Evolutionary conservation across 1,140 invertebrate species (phyloP).

Genomic region (Stenopsyche tienmushanensis): DNA sequence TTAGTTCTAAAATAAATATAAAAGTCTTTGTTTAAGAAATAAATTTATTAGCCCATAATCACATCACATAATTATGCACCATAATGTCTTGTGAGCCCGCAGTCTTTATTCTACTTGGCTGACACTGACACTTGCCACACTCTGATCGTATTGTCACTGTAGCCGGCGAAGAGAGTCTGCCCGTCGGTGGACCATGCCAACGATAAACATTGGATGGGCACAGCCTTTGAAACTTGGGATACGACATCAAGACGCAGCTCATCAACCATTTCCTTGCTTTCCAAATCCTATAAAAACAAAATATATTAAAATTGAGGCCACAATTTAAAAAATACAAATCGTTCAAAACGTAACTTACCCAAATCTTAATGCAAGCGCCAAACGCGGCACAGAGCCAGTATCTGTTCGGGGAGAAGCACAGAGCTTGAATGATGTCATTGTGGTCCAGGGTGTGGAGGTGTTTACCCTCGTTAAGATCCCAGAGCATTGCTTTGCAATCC

Average conservation of each 20-base stretch:
- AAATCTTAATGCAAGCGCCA: constrained; percentile 98
- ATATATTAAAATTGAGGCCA: constrained; percentile 3
- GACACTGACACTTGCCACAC: constrained; percentile 97
- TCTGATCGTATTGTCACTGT: constrained; percentile 97
- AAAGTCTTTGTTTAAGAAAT: constrained; percentile 9
- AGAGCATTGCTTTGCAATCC: constrained; percentile 99
- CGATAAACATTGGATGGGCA: constrained; percentile 94
- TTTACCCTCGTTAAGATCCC: constrained; percentile 99
- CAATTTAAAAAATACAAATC: constrained; percentile 2
- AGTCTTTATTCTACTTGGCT: constrained; percentile 61
- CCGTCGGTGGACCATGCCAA: constrained; percentile 99
- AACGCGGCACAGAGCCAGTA: constrained; percentile 99
- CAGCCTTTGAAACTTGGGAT: constrained; percentile 73
- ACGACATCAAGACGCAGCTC: constrained; percentile 95
- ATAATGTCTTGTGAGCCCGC: not conserved
- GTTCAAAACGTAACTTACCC: constrained; percentile 61
- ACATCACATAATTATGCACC: not conserved
- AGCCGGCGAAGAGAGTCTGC: constrained; percentile 98
- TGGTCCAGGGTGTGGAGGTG: constrained; percentile 98
- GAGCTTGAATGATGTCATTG: constrained; percentile 96
- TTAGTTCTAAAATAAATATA: constrained; percentile 3
- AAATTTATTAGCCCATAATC: constrained; percentile 5
- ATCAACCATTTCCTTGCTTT: constrained; percentile 99
- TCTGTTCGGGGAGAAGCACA: constrained; percentile 99
- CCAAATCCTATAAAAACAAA: constrained; percentile 75